Conservation (phyloP, 2,888 invertebrate species). For the Sycophila texana region DNA sequence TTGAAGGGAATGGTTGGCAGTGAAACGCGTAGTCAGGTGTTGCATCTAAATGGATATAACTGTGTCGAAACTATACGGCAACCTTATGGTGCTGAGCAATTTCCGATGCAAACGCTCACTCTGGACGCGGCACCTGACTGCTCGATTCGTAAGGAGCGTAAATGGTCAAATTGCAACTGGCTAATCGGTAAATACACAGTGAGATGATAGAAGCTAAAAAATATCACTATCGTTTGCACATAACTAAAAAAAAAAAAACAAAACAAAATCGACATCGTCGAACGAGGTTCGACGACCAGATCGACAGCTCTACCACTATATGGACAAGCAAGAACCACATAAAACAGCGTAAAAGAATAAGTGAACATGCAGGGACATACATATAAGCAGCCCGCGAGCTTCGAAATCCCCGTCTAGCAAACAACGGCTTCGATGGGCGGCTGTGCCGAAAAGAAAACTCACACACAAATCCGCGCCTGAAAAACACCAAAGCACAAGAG, state of each 20-base stretch:
- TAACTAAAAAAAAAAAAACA: too few relatives aligned
- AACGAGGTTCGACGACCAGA: too few relatives aligned
- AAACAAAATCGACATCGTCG: too few relatives aligned
- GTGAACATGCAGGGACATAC: too few relatives aligned
- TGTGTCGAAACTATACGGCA: slow-evolving; percentile 7
- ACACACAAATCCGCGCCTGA: not conserved
- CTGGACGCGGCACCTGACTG: slow-evolving; percentile 18
- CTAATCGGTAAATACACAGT: too few relatives aligned
- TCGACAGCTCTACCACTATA: too few relatives aligned
- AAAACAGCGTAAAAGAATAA: too few relatives aligned
- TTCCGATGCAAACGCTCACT: not conserved
- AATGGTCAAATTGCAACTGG: not conserved
- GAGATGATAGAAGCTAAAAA: too few relatives aligned
- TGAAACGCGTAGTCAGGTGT: not conserved
- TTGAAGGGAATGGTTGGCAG: not conserved
- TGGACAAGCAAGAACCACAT: too few relatives aligned
- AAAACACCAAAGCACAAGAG: not conserved
- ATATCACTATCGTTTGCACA: too few relatives aligned
- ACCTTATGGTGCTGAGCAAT: slow-evolving; percentile 10
- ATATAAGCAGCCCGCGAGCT: too few relatives aligned
- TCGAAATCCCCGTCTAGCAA: too few relatives aligned
- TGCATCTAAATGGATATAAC: slow-evolving; percentile 15
- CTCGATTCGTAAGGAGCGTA: not conserved
- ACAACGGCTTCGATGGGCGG: not conserved
- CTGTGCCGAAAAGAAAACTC: not conserved